Conservation (phyloP, 2,113 vertebrate species). For the Platysternon megacephalum region DNA sequence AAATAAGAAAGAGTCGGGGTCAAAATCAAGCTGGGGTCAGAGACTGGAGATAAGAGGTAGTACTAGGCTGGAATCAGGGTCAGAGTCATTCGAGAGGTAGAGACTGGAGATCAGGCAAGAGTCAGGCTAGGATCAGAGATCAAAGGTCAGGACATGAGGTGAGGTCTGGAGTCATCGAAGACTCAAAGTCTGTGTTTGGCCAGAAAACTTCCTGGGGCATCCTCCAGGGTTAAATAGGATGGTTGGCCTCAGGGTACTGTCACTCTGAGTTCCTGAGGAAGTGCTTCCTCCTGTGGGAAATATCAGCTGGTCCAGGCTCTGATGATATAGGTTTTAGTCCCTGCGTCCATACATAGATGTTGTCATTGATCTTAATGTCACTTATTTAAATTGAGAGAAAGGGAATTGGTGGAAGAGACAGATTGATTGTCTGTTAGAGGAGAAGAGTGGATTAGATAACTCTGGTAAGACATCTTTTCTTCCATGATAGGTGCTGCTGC, state of each 20-base stretch:
- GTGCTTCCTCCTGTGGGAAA: not conserved
- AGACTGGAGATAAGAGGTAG: too few species aligned
- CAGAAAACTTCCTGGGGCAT: not conserved
- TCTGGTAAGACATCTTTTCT: fast-evolving
- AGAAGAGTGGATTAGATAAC: not conserved
- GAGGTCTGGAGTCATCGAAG: not conserved
- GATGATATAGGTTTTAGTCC: not conserved
- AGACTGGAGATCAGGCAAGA: too few species aligned
- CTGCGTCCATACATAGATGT: not conserved
- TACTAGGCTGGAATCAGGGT: too few species aligned
- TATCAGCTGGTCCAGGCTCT: not conserved
- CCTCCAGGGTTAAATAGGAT: not conserved
- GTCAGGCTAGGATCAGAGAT: too few species aligned
- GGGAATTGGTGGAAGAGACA: not conserved
- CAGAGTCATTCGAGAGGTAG: too few species aligned
- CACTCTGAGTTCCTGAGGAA: not conserved
- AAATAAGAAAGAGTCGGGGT: too few species aligned
- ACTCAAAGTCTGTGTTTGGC: not conserved
- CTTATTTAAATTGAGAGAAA: not conserved
- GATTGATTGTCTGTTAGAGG: not conserved
- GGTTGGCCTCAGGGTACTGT: not conserved
- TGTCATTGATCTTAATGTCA: not conserved
- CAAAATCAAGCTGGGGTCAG: too few species aligned
- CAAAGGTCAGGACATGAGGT: not conserved
- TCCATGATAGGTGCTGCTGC: not conserved